Percentiles rank a stretch among this genome's conserved stretches.
These are phyloP conservation scores for Clanis bilineata DNA, from an alignment of 2,888 invertebrate species.

Conservation along the genomic window DNA sequence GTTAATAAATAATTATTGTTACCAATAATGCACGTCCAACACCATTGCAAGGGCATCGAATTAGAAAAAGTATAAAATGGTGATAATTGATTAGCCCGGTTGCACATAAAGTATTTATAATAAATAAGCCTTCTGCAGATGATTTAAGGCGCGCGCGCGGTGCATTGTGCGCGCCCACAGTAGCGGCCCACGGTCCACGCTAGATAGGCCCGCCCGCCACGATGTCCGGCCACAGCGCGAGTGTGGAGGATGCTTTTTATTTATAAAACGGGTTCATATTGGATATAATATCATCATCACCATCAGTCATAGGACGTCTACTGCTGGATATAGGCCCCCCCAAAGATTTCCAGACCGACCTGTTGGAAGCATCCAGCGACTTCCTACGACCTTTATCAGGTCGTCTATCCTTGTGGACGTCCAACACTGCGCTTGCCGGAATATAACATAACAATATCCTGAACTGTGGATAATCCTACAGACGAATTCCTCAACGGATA, in stretches of 20 bases:
- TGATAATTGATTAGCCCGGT: slow-evolving; percentile 4
- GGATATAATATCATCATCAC: too few species aligned
- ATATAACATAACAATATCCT: too few species aligned
- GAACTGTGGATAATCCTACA: too few species aligned
- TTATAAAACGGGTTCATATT: too few species aligned
- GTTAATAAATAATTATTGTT: neutral
- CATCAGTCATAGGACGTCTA: too few species aligned
- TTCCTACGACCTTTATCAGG: too few species aligned
- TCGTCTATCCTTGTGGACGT: too few species aligned
- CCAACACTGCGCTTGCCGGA: too few species aligned
- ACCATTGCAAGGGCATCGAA: neutral
- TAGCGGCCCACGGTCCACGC: slow-evolving; percentile 65
- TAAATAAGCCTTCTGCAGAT: slow-evolving; percentile 28
- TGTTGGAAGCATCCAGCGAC: too few species aligned
- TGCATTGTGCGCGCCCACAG: slow-evolving; percentile 71
- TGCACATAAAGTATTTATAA: slow-evolving; percentile 16
- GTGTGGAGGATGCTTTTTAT: slow-evolving; percentile 44
- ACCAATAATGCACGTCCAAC: neutral
- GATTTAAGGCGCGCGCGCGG: slow-evolving; percentile 58
- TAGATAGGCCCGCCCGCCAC: slow-evolving; percentile 74
- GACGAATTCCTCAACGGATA: too few species aligned
- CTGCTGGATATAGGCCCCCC: too few species aligned
- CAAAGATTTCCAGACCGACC: too few species aligned
- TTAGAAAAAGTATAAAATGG: slow-evolving; percentile 1
- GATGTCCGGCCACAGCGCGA: slow-evolving; percentile 30